Base-by-base conservation (phyloP, 1,140 invertebrate species). In the Lycorma delicatula region DNA sequence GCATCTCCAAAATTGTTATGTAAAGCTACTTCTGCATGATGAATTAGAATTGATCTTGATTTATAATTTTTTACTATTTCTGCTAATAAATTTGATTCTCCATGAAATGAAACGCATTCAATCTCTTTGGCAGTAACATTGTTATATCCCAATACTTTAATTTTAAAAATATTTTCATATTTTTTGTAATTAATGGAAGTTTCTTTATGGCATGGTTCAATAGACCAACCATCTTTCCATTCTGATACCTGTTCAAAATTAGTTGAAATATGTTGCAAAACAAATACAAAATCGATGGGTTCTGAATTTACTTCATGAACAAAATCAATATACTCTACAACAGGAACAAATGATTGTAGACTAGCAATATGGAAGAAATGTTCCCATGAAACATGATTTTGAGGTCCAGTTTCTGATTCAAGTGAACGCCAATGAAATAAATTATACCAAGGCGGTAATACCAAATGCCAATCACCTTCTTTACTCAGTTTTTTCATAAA, bases 381-480 rank as follows among this genome's bases (percentile, higher is more conserved):
- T 9, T 74, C 71, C 96, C 96, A 98, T 1, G 82, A 79, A 3
- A 81, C 66, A 54, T 79, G 74, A 4, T 71, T 71, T 62, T 82
- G 79, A 22, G 67, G 53, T 50, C 71, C 68, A 25, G 77, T 57
- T 38, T 80, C 72, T 25, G 78, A 57, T 36, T 80, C 72, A 23
- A 68, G 71, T 27, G 81, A 81, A 70, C 80, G 80, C 96, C 95
- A 98, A 71, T 98, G 96, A 64, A 89, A 91, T 1, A 97, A 69
- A 46, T 81, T 79, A 61, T 84, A 80, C 91, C 92, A 98, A 1
- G 95, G 93, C 25, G 95, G 95, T 59, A 98, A 72, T 27, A 94
- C 86, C 63, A 82, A 65, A 48, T 74, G 71, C 78, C 79, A 81
- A 9, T 73, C 66, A 18, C 68, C 64, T 34, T 71, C 61, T 12